Evolutionary conservation across 2,113 vertebrate genomes (phyloP).

Genomic region (Ceuthmochares aereus): DNA sequence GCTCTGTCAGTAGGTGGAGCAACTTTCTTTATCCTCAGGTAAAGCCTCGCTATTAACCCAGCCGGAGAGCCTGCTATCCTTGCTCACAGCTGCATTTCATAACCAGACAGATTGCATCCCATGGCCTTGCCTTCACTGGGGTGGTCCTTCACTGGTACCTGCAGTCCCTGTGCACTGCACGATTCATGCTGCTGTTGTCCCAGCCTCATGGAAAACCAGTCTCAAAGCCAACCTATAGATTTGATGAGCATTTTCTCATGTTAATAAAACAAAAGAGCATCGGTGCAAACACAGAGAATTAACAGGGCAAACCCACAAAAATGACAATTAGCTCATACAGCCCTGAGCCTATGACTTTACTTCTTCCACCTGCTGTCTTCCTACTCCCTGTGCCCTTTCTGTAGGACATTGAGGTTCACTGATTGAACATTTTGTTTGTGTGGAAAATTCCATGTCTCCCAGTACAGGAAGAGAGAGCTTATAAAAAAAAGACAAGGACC

Average conservation of each 20-base stretch:
- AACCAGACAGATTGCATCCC: fast-evolving
- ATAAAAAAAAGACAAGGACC: not conserved
- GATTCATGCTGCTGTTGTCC: not conserved
- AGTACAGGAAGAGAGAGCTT: not conserved
- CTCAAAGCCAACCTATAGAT: not conserved
- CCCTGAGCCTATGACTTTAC: fast-evolving
- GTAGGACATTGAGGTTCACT: not conserved
- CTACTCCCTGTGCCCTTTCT: not conserved
- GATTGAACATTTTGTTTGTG: not conserved
- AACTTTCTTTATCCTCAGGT: not conserved
- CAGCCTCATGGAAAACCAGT: not conserved
- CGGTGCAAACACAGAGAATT: not conserved
- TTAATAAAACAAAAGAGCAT: not conserved
- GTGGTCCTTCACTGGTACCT: not conserved
- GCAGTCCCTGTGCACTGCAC: fast-evolving
- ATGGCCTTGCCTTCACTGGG: not conserved
- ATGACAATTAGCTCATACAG: not conserved
- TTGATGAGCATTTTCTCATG: not conserved
- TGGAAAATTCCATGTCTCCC: not conserved
- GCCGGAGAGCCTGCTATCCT: not conserved
- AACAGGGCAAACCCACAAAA: not conserved
- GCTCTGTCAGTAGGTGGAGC: not conserved
- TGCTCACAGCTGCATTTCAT: not conserved
- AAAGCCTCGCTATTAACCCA: not conserved
- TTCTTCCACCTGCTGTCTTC: not conserved